Evolutionary conservation across 2,888 invertebrate genomes (phyloP), one percentile per base, ranked within the genome.

Genomic region (Pristionchus exspectatus): DNA sequence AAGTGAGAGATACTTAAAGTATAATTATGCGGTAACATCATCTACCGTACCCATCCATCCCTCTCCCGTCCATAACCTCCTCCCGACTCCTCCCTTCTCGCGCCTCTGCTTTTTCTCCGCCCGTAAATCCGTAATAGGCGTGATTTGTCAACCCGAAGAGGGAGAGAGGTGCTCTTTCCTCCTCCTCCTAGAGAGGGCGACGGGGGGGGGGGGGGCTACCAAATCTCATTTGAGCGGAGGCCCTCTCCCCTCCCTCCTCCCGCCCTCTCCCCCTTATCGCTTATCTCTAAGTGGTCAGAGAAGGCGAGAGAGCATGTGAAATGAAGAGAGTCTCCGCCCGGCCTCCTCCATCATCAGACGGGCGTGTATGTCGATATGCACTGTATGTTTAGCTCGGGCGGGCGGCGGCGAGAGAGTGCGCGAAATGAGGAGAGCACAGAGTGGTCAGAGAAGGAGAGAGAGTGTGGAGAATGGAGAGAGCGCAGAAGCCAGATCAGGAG

Each of bases 351-450:
- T 50, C 77, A 21, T 44, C 77, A 18, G 77, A 77, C 77, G 9
- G 30, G 9, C 77, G 77, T 77, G 77, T 77, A 77, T 77, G 77
- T 77, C 77, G 77, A 77, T 77, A 77, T 77, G 77, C 77, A 77
- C 77, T 77, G 77, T 77, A 77, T 77, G 77, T 77, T 77, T 77
- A 77, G 77, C 77, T 77, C 77, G 77, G 21, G 44, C 77, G 77
- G 44, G 44, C 77, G 44, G 74, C 21, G 38, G 74, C 1, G 77
- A 84, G 84, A 84, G 84, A 84, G 84, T 30, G 30, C 30, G 84
- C 30, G 56, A 56, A 84, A 56, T 84, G 56, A 27, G n/a, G 84
- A 84, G 84, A 56, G 84, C 14, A n/a, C 30, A 84, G 84, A 84
- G 56, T 56, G 56, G 56, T 4, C 7, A 27, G 56, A 84, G 56